A percentile compares a stretch with the other conserved stretches of the same genome.
These are phyloP conservation scores for Neomicropteryx cornuta DNA, from an alignment of 1,140 invertebrate species.

Conservation along the genomic window DNA sequence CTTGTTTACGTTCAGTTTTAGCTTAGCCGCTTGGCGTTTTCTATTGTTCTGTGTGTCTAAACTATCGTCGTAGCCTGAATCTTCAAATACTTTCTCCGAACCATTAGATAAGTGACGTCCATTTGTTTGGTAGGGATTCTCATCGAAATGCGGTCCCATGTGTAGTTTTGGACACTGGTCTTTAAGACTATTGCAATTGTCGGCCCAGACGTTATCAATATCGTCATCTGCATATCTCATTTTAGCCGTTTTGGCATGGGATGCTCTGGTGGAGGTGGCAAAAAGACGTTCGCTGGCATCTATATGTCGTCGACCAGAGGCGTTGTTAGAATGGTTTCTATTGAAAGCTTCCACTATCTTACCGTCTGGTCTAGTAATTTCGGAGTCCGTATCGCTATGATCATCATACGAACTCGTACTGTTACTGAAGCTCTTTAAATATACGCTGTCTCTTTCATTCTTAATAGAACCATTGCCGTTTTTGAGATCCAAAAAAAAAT, in stretches of 20 bases:
- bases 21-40: too few relatives aligned
- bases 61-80: too few relatives aligned
- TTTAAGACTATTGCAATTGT: too few relatives aligned
- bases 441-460: conserved; percentile 21
- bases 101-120: too few relatives aligned
- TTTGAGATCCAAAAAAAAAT: too few relatives aligned
- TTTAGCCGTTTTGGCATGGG: conserved; percentile 43
- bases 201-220: conserved; percentile 20
- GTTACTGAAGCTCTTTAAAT: conserved; percentile 35
- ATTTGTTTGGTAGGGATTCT: too few relatives aligned
- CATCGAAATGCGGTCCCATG: too few relatives aligned
- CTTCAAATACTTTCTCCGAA: too few relatives aligned
- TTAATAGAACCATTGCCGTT: conserved; percentile 17
- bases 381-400: conserved; percentile 43
- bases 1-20: too few relatives aligned
- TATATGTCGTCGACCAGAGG: conserved; percentile 11
- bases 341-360: conserved; percentile 12
- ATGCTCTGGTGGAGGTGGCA: conserved; percentile 42
- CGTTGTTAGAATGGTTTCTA: too few relatives aligned
- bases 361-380: conserved; percentile 21
- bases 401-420: conserved; percentile 43
- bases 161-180: too few relatives aligned
- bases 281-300: conserved; percentile 37
- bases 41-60: too few relatives aligned
- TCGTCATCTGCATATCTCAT: conserved; percentile 40